Base-by-base conservation (phyloP, 2,113 vertebrate species). In the Dasyornis broadbenti region DNA sequence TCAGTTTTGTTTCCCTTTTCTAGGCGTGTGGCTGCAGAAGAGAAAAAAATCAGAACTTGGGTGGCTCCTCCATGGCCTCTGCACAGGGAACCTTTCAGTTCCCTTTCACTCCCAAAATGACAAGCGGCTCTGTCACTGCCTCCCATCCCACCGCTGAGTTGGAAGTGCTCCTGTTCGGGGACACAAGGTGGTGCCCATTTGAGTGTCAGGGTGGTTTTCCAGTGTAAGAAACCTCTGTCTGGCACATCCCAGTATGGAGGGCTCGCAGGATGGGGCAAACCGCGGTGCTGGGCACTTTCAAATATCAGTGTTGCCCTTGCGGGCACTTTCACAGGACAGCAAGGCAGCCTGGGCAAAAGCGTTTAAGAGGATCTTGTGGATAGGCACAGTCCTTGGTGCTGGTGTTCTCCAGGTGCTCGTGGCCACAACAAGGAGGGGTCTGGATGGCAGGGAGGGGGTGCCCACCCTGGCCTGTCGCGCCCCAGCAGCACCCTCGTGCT, bases 261-360 rank as follows among this genome's bases (percentile, higher is more conserved):
- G 2, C n/a, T 6, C 9, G 7, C 1, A 17, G 69, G 31, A 10
- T 6, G 39, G 8, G 7, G 37, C 39, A 5, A 16, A 0, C 40
- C 6, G 15, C 6, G 14, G 28, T 3, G 20, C 84, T 9, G 22
- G 75, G 45, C 15, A 24, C 73, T 17, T 39, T 1, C 2, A 31
- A 1, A 8, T 13, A 0, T 2, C 7, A 2, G 3, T 9, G 4
- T 20, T 12, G 28, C 10, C 0, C 6, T 26, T 53, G n/a, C 3
- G 2, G n/a, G 6, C 26, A 4, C 6, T 17, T 35, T 52, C 4
- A 3, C 0, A 13, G 22, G n/a, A 10, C 20, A n/a, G 0, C 7
- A 27, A 27, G 40, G 12, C 33, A 76, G 30, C 54, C 50, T 5
- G 66, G 40, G 52, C n/a, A 18, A 10, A 22, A 33, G 27, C 68